These are phyloP conservation scores for Agrilus mali DNA, from an alignment of 2,888 invertebrate genomes.

Conservation along the genomic window DNA sequence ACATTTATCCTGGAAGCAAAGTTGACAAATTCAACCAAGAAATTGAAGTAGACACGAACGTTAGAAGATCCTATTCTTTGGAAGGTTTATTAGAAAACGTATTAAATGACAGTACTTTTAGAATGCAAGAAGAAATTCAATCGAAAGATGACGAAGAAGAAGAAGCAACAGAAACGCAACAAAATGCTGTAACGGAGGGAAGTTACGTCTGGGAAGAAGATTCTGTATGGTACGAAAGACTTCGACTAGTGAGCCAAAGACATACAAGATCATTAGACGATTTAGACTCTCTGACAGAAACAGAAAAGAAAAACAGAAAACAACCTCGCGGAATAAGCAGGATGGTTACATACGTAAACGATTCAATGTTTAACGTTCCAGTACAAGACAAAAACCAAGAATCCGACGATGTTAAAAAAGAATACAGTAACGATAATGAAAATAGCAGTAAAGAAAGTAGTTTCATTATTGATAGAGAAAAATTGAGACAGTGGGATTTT, in stretches of 20 bases:
- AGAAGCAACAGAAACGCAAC: constrained; percentile 10
- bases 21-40: constrained; percentile 23
- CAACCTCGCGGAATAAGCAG: constrained; percentile 38
- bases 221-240: constrained; percentile 65
- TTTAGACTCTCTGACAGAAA: constrained; percentile 44
- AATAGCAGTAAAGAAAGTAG: constrained; percentile 25
- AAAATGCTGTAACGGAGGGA: constrained; percentile 35
- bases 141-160: constrained; percentile 8
- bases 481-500: constrained; percentile 77
- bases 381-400: constrained; percentile 28
- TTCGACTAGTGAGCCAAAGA: constrained; percentile 64
- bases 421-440: constrained; percentile 33
- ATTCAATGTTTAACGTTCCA: constrained; percentile 44
- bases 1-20: constrained; percentile 25
- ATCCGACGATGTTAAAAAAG: constrained; percentile 33
- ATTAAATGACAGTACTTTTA: constrained; percentile 18
- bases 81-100: constrained; percentile 46
- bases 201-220: constrained; percentile 78
- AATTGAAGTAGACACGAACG: constrained; percentile 18
- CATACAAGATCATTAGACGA: constrained; percentile 77
- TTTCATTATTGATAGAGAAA: constrained; percentile 63
- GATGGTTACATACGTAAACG: constrained; percentile 72
- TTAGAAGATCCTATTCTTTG: constrained; percentile 42
- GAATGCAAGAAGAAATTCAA: constrained; percentile 11
- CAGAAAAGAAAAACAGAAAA: constrained; percentile 24